These are phyloP conservation scores for Adela reaumurella DNA, from an alignment of 2,888 invertebrate species.

Conservation along the genomic window DNA sequence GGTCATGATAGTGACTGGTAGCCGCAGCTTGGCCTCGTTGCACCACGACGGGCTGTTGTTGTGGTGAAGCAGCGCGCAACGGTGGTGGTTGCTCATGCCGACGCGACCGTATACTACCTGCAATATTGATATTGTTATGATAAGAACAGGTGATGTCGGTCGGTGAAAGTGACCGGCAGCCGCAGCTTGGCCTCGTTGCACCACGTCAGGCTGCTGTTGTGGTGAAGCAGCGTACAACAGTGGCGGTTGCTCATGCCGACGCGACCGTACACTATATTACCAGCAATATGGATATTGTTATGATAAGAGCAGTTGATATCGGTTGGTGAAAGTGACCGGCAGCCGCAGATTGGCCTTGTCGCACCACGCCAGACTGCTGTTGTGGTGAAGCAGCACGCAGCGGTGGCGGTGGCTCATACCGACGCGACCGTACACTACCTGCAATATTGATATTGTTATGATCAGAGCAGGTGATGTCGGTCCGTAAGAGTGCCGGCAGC, in stretches of 20 bases:
- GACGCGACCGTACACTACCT: constrained; percentile 42
- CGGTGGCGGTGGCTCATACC: constrained; percentile 64
- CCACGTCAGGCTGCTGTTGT: too few species aligned
- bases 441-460: too few species aligned
- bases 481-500: too few species aligned
- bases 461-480: too few species aligned
- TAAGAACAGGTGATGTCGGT: too few species aligned
- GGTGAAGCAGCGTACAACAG: too few species aligned
- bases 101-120: constrained; percentile 43
- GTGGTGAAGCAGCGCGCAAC: constrained; percentile 85
- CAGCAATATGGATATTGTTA: too few species aligned
- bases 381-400: constrained; percentile 86
- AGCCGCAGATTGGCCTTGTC: constrained; percentile 91
- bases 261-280: too few species aligned
- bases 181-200: too few species aligned
- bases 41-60: constrained; percentile 86
- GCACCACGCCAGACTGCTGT: constrained; percentile 83
- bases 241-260: too few species aligned
- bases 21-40: constrained; percentile 88
- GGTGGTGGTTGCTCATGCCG: constrained; percentile 61
- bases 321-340: constrained; percentile 74
- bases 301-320: constrained; percentile 62
- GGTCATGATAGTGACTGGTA: constrained; percentile 79
- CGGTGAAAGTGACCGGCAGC: too few species aligned
- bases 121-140: too few species aligned